phyloP scores from a whole-genome alignment of 1,140 invertebrate genomes.

The Papilio glaucus region DNA sequence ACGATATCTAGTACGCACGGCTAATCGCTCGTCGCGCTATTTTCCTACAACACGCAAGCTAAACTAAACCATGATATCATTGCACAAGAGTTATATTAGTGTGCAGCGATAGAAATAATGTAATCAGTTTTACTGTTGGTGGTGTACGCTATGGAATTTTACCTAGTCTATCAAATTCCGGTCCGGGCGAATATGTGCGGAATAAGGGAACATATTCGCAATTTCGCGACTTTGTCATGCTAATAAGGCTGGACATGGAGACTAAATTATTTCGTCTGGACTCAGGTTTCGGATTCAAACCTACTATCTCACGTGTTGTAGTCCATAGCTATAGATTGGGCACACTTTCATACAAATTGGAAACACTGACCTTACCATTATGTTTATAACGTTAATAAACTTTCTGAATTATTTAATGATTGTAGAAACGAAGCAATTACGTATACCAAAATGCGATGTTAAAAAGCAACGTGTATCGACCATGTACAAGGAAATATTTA shows the following conservation, averaged over 20 bases:
- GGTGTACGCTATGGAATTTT: conserved; percentile 36
- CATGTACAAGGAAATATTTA: conserved; percentile 34
- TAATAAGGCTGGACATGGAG: not conserved
- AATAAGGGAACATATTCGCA: conserved; percentile 24
- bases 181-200: conserved; percentile 28
- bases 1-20: conserved; percentile 35
- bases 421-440: not conserved
- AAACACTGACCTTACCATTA: no score
- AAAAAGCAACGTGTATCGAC: not conserved
- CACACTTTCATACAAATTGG: no score
- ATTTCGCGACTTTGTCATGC: not conserved
- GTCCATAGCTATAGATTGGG: no score
- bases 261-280: no score
- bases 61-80: not conserved
- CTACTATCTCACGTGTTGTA: no score
- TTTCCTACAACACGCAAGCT: not conserved
- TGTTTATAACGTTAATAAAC: not conserved
- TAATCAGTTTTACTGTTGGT: conserved; percentile 30
- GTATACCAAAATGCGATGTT: not conserved
- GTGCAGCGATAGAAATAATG: conserved; percentile 20
- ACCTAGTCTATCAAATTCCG: conserved; percentile 30
- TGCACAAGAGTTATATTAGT: conserved; percentile 7
- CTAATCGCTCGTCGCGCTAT: conserved; percentile 28
- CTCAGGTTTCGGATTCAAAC: no score
- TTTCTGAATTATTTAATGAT: not conserved